Conservation (phyloP, 1,140 invertebrate genomes). For the Bombus fervidus region DNA sequence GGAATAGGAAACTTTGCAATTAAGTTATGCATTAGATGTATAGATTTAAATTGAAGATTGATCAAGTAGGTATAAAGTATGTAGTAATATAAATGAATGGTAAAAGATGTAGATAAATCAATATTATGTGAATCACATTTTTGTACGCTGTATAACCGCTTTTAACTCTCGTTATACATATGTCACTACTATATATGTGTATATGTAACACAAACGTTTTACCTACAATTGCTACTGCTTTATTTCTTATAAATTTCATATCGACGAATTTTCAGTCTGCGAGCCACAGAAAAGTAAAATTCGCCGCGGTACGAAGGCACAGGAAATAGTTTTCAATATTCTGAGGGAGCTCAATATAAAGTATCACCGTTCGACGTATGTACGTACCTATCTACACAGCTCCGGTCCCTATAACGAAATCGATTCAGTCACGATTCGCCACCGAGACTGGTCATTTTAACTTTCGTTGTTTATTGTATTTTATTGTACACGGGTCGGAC, state of each 20-base stretch:
- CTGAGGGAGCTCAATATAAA: slow-evolving; percentile 60
- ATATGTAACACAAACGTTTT: background rate
- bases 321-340: slow-evolving; percentile 62
- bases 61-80: no score
- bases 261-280: background rate
- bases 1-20: no score
- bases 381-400: slow-evolving; percentile 56
- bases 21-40: no score
- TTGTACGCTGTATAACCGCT: no score
- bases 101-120: no score
- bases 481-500: slow-evolving; percentile 4
- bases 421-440: slow-evolving; percentile 54
- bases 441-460: background rate
- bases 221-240: background rate
- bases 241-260: background rate
- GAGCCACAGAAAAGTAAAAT: slow-evolving; percentile 46
- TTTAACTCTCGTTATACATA: no score
- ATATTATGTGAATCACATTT: no score
- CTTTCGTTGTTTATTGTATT: slow-evolving; percentile 30
- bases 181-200: background rate
- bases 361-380: slow-evolving; percentile 67
- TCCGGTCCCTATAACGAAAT: slow-evolving; percentile 62
- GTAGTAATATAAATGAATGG: no score
- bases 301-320: background rate
- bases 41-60: no score